These are phyloP conservation scores for Sterrhoptilus dennistouni DNA, from an alignment of 2,113 vertebrate species.

Conservation along the genomic window DNA sequence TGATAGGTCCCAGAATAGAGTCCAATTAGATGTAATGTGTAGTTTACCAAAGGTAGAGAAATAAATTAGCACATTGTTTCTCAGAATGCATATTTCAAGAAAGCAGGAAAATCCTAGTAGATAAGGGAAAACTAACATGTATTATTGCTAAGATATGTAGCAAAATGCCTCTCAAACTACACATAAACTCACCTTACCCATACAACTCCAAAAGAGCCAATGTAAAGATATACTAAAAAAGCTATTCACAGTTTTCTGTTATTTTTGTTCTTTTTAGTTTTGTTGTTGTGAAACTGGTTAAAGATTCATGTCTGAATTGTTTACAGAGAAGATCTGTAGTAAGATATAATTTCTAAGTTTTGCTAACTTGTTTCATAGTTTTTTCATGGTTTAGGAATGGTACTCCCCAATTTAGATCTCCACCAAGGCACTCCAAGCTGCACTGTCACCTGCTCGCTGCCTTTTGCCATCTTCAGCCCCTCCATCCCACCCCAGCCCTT, in stretches of 20 bases:
- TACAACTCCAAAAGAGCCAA: not conserved
- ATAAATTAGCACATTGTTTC: not conserved
- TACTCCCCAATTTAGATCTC: not conserved
- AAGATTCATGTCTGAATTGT: not conserved
- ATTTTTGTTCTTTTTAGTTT: not conserved
- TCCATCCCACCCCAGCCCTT: rapidly evolving
- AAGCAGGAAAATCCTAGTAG: not conserved
- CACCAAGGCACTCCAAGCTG: not conserved
- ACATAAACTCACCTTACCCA: not conserved
- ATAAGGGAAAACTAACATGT: not conserved
- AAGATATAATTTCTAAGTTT: not conserved
- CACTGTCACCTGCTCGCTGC: rapidly evolving
- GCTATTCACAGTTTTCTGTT: not conserved
- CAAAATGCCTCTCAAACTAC: not conserved
- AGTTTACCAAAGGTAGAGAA: not conserved
- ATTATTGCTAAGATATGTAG: not conserved
- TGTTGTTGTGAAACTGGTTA: not conserved
- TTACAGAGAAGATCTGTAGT: not conserved
- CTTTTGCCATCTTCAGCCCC: not conserved
- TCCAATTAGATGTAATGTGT: not conserved
- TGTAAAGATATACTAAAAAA: not conserved
- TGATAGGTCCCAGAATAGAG: not conserved
- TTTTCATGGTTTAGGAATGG: not conserved
- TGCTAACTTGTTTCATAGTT: not conserved
- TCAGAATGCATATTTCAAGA: not conserved